Evolutionary conservation across 2,888 invertebrate genomes (phyloP).

Genomic region (Bedellia somnulentella): DNA sequence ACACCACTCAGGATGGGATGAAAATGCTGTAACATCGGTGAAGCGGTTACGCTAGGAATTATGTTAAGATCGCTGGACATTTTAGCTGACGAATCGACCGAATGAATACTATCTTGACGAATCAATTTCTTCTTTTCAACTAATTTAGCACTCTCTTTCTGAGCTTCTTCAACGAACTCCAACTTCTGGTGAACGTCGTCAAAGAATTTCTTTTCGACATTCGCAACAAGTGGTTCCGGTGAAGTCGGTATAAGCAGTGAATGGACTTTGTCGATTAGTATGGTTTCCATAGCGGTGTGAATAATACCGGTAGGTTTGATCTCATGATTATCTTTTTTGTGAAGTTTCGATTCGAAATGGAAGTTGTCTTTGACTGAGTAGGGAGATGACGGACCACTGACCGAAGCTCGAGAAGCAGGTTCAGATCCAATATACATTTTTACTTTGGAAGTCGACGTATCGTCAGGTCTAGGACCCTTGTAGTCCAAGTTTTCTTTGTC

Average conservation of each 20-base stretch:
- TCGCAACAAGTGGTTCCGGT: slow-evolving; percentile 21
- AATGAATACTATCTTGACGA: slow-evolving; percentile 39
- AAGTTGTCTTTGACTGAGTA: slow-evolving; percentile 9
- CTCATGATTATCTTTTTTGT: slow-evolving; percentile 21
- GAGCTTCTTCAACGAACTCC: slow-evolving; percentile 28
- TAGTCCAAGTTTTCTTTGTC: slow-evolving; percentile 24
- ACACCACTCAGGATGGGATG: slow-evolving; percentile 37
- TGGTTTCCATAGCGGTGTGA: slow-evolving; percentile 59
- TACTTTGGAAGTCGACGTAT: slow-evolving; percentile 26
- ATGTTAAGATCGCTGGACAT: slow-evolving; percentile 26
- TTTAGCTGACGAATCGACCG: slow-evolving; percentile 23
- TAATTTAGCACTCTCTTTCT: not conserved
- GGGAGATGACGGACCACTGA: slow-evolving; percentile 29
- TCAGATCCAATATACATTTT: slow-evolving; percentile 54
- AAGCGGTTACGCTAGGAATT: slow-evolving; percentile 16
- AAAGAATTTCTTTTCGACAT: slow-evolving; percentile 32
- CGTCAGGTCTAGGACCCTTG: slow-evolving; percentile 26
- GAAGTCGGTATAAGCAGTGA: slow-evolving; percentile 37
- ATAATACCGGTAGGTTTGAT: slow-evolving; percentile 40
- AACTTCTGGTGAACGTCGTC: slow-evolving; percentile 38
- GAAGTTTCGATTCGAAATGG: slow-evolving; percentile 18
- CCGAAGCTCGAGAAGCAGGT: slow-evolving; percentile 37
- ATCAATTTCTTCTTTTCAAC: slow-evolving; percentile 19
- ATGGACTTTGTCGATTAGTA: slow-evolving; percentile 57
- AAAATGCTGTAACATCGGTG: slow-evolving; percentile 34